Evolutionary conservation across 2,797 vertebrate species (phyloP).

Genomic region (Gallinago stenura): DNA sequence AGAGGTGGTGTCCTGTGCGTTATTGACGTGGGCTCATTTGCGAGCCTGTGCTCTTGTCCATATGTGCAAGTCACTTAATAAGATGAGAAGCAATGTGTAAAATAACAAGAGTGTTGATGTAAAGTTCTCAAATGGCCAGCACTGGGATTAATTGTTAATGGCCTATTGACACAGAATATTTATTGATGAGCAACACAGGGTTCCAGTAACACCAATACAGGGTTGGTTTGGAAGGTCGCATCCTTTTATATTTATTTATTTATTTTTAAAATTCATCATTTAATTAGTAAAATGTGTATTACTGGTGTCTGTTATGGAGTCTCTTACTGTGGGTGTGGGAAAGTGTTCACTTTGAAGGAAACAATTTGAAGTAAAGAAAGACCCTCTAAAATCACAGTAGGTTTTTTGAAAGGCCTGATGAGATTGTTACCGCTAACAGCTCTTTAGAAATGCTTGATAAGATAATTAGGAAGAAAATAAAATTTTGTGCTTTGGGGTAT

Average conservation of each 20-base stretch:
- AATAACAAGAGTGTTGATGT: conserved; percentile 78
- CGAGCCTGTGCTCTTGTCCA: conserved; percentile 60
- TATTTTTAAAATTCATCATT: neutral
- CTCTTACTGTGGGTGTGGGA: neutral
- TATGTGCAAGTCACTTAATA: conserved; percentile 72
- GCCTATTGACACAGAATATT: conserved; percentile 75
- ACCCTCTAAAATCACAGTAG: neutral
- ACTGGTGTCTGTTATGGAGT: neutral
- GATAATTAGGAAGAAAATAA: conserved; percentile 41
- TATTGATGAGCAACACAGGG: conserved; percentile 62
- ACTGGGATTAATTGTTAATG: conserved; percentile 78
- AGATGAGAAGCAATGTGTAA: conserved; percentile 76
- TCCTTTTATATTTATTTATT: neutral
- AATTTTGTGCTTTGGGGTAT: conserved; percentile 56
- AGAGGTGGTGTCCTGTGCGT: neutral
- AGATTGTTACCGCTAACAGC: neutral
- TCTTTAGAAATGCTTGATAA: conserved; percentile 30
- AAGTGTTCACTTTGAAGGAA: neutral
- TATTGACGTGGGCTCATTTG: conserved; percentile 53
- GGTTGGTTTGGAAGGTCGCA: neutral
- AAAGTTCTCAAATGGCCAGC: conserved; percentile 75
- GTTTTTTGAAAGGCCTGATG: neutral
- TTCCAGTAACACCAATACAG: conserved; percentile 53
- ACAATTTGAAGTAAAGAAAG: neutral
- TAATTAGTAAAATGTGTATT: neutral